These are phyloP conservation scores for Oedothorax gibbosus DNA, from an alignment of 1,140 invertebrate genomes.

Conservation along the genomic window DNA sequence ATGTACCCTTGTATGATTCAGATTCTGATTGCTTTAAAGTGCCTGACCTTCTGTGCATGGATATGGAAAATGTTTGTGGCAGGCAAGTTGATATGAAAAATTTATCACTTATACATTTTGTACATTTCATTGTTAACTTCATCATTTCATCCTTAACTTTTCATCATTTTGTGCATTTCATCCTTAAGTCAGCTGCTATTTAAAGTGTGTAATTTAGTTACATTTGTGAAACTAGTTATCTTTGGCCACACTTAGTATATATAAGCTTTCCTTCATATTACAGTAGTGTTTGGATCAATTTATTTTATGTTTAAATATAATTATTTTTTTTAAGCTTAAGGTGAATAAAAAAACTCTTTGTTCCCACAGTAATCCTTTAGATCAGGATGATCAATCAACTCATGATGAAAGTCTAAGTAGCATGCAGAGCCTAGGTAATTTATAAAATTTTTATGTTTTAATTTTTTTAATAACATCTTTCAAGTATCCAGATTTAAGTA, in stretches of 20 bases:
- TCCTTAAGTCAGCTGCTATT: neutral
- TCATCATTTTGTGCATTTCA: too few species aligned
- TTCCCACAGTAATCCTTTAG: constrained; percentile 13
- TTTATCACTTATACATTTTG: neutral
- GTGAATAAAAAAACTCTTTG: neutral
- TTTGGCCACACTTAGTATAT: neutral
- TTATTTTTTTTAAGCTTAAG: neutral
- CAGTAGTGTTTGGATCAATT: neutral
- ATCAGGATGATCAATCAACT: constrained; percentile 25
- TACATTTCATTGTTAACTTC: neutral
- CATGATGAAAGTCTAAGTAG: constrained; percentile 48
- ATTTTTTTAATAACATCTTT: too few species aligned
- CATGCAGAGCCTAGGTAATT: constrained; percentile 63
- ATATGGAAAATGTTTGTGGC: constrained; percentile 37
- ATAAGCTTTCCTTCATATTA: neutral
- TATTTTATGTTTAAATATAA: neutral
- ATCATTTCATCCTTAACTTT: too few species aligned
- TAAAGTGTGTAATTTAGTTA: neutral
- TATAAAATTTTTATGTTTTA: too few species aligned
- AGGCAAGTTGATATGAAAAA: constrained; percentile 6
- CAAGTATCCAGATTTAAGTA: too few species aligned
- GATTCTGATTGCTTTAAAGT: constrained; percentile 32
- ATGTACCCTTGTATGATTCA: constrained; percentile 32
- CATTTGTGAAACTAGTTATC: neutral
- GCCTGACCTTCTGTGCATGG: constrained; percentile 42